Evolutionary conservation across 1,140 invertebrate genomes (phyloP).

Genomic region (Drosophila sp.): DNA sequence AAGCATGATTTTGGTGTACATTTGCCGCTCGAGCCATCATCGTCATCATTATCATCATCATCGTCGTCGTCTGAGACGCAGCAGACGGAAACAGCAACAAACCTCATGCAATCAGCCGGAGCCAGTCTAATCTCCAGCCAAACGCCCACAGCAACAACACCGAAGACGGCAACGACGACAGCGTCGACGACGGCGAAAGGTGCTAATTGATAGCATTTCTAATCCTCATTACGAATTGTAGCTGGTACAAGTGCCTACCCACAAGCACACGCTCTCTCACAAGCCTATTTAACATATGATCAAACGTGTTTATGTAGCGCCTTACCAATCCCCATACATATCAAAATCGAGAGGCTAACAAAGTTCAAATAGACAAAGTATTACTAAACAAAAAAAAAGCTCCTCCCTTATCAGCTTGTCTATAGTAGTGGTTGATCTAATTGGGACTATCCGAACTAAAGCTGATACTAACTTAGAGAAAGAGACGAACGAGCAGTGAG

Average conservation of each 20-base stretch:
- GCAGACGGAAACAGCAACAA: not conserved
- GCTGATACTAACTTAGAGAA: no score
- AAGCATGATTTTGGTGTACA: conserved; percentile 86
- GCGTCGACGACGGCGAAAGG: not conserved
- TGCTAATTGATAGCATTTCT: no score
- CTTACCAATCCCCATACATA: not conserved
- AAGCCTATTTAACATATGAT: conserved; percentile 1
- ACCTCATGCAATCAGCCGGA: not conserved
- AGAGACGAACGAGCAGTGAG: no score
- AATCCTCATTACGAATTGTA: not conserved
- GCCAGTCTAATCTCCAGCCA: not conserved
- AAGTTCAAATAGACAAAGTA: conserved; percentile 5
- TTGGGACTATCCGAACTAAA: no score
- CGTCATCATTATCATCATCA: not conserved
- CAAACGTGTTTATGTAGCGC: not conserved
- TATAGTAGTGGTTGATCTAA: no score
- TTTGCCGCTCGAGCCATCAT: conserved; percentile 28
- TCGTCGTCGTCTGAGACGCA: not conserved
- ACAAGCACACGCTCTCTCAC: not conserved
- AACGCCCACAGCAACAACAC: conserved; percentile 1
- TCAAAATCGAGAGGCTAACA: conserved; percentile 2
- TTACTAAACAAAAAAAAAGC: not conserved
- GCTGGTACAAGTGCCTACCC: not conserved
- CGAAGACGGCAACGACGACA: not conserved
- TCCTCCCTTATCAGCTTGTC: no score